phyloP scores from a whole-genome alignment of 2,888 invertebrate species.

The Invenusta paracnida region DNA sequence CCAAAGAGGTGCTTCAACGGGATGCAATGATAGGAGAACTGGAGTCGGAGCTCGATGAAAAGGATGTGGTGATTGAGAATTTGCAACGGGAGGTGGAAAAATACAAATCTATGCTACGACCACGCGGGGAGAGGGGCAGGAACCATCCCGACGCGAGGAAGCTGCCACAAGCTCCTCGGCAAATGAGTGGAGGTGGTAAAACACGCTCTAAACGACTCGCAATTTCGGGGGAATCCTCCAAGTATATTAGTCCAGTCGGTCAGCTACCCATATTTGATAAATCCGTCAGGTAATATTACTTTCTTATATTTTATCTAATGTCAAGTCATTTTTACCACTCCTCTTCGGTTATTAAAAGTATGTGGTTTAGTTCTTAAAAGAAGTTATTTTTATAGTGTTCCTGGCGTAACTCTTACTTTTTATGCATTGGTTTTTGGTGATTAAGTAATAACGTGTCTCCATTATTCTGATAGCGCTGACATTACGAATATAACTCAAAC shows the following conservation, averaged over 20 bases:
- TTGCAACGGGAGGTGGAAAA: slow-evolving; percentile 29
- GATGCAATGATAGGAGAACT: slow-evolving; percentile 24
- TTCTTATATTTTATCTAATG: too few relatives aligned
- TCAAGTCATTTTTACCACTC: too few relatives aligned
- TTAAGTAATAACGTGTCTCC: too few relatives aligned
- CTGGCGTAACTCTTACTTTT: too few relatives aligned
- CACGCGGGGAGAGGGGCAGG: background rate
- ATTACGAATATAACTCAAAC: too few relatives aligned
- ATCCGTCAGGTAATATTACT: background rate
- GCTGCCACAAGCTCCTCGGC: background rate
- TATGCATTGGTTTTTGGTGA: too few relatives aligned
- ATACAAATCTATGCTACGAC: slow-evolving; percentile 9
- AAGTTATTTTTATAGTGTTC: too few relatives aligned
- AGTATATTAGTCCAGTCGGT: background rate
- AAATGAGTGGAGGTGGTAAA: background rate
- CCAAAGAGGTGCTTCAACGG: slow-evolving; percentile 15
- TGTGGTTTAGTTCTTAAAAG: too few relatives aligned
- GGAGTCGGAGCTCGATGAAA: slow-evolving; percentile 29
- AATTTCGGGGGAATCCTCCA: background rate
- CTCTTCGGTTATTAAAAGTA: too few relatives aligned
- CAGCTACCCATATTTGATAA: slow-evolving; percentile 9
- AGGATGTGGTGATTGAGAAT: slow-evolving; percentile 27
- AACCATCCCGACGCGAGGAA: background rate
- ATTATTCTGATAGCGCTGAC: too few relatives aligned
- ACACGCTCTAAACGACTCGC: background rate